phyloP scores from a whole-genome alignment of 2,888 invertebrate species.

The Limnephilus auricula region DNA sequence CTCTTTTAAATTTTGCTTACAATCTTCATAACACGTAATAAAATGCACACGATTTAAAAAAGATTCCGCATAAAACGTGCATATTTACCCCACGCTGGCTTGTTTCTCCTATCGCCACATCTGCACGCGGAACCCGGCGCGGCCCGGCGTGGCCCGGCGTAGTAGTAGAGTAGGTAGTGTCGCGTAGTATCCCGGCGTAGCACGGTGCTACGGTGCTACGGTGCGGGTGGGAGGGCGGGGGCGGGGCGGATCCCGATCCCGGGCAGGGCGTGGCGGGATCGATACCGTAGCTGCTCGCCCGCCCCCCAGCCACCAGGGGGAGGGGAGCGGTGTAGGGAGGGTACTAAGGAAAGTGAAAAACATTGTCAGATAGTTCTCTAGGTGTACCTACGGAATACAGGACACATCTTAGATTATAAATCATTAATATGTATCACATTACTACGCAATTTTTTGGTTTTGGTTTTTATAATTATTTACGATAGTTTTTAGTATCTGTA shows the following conservation, averaged over 20 bases:
- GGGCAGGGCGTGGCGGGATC: slow-evolving; percentile 65
- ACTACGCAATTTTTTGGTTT: no score
- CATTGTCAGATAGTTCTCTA: not conserved
- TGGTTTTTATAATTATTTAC: no score
- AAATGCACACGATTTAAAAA: not conserved
- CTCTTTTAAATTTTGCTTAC: not conserved
- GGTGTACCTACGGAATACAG: not conserved
- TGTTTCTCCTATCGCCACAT: slow-evolving; percentile 32
- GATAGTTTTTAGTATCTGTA: no score
- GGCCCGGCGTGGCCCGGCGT: not conserved
- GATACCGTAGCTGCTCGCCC: slow-evolving; percentile 57
- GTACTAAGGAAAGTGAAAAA: slow-evolving; percentile 5
- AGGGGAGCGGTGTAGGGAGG: not conserved
- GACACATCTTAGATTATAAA: not conserved
- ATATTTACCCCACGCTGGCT: not conserved
- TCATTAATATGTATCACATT: not conserved
- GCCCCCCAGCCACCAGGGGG: slow-evolving; percentile 19
- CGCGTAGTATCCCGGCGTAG: slow-evolving; percentile 34
- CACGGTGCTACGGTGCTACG: not conserved
- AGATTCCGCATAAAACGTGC: not conserved
- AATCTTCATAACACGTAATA: not conserved
- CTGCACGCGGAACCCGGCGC: not conserved
- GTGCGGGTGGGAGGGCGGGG: not conserved
- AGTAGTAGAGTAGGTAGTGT: slow-evolving; percentile 13
- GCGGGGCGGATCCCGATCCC: slow-evolving; percentile 49